phyloP scores from a whole-genome alignment of 2,113 vertebrate species.

The Rattus rattus region DNA sequence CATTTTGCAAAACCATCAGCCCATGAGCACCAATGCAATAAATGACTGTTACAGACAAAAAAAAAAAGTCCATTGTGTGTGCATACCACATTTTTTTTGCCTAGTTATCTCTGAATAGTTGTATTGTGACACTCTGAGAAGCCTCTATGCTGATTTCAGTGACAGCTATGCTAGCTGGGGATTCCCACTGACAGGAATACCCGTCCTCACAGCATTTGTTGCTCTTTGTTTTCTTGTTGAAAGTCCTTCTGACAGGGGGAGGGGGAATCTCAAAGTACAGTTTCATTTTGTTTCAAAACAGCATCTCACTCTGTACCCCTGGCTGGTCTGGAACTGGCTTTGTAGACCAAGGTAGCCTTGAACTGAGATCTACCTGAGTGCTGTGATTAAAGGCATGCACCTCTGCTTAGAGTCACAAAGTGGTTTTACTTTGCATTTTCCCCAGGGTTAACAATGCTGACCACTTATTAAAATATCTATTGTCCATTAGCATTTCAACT shows the following conservation, averaged over 20 bases:
- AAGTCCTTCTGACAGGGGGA: not conserved
- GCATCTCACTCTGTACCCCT: not conserved
- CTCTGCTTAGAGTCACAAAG: not conserved
- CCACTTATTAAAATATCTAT: not conserved
- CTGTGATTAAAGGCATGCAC: not conserved
- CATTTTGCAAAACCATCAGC: conserved; percentile 3
- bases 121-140: not conserved
- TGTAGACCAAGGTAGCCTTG: not conserved
- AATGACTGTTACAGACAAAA: not conserved
- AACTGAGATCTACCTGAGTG: not conserved
- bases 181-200: not conserved
- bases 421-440: not conserved
- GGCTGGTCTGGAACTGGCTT: not conserved
- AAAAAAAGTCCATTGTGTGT: not conserved
- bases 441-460: not conserved
- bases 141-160: not conserved
- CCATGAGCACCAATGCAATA: not conserved
- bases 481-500: not conserved
- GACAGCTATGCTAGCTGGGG: not conserved
- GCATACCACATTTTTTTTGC: not conserved
- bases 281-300: not conserved
- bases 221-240: not conserved
- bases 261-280: not conserved
- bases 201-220: not conserved
- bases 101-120: not conserved